A percentile compares a stretch with the other conserved stretches of the same genome.
Conservation (phyloP, 2,888 invertebrate species). For the Lathronympha strigana region DNA sequence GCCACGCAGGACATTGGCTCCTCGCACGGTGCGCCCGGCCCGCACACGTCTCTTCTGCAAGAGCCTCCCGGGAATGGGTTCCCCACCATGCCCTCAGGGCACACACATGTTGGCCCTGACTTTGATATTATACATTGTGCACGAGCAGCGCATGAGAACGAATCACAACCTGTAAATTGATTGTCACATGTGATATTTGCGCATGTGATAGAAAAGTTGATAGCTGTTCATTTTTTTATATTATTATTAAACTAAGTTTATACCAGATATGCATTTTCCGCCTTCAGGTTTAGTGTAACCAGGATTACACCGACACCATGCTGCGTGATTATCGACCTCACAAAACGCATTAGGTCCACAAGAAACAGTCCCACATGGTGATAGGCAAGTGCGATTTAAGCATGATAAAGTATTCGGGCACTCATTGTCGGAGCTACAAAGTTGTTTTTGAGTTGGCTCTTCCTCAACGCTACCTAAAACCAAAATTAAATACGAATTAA, state of each 20-base stretch:
- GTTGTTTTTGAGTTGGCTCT: constrained; percentile 84
- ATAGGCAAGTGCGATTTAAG: constrained; percentile 90
- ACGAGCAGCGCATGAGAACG: constrained; percentile 90
- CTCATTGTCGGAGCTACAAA: constrained; percentile 89
- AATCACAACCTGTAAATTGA: constrained; percentile 86
- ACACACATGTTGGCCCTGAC: constrained; percentile 94
- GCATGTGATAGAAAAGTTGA: neutral
- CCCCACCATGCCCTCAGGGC: constrained; percentile 92
- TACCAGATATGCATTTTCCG: constrained; percentile 93
- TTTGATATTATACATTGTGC: constrained; percentile 94
- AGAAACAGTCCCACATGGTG: constrained; percentile 90
- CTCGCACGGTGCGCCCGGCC: constrained; percentile 89
- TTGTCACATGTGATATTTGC: neutral
- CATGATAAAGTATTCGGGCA: constrained; percentile 93
- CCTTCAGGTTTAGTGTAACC: constrained; percentile 91
- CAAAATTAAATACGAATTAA: neutral
- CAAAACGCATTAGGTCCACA: constrained; percentile 95
- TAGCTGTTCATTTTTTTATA: neutral
- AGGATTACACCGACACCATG: constrained; percentile 94
- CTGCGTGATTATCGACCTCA: constrained; percentile 94
- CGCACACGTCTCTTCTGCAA: constrained; percentile 93
- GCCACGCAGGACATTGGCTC: constrained; percentile 92
- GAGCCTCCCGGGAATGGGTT: constrained; percentile 96
- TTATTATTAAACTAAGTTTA: constrained; percentile 44
- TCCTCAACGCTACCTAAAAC: constrained; percentile 66